Evolutionary conservation across 2,113 vertebrate species (phyloP), one percentile per base, ranked within the genome.

Genomic region (Dipodomys stephensi): DNA sequence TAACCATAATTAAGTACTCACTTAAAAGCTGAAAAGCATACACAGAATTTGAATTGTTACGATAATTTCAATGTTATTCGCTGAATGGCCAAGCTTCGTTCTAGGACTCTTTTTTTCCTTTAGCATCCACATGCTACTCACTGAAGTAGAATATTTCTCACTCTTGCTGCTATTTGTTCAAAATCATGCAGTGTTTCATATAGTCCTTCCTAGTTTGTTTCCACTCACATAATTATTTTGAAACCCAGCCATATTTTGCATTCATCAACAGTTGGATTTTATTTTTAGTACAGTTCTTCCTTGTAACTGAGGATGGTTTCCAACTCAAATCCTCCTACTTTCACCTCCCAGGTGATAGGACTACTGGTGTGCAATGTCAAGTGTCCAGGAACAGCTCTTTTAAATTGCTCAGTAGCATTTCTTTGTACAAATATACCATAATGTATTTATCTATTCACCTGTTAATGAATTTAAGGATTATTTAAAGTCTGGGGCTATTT

Each of bases 141-240:
- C 16, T 16, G 72, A 74, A 76, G 19, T 0, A 46, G 7, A 85
- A 23, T 49, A 35, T 88, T 87, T 74, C 68, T 84, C 10, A 82
- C 1, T 32, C 25, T 74, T 6, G 49, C 28, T 67, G 49, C 6
- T 13, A 74, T 64, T 23, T 71, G 74, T 80, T 93, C 46, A 78
- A 92, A 93, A 72, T 23, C 32, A 53, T 49, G 76, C 39, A 82
- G 39, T 65, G 78, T 44, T 86, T 83, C 32, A 49, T 35, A 44
- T 67, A n/a, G 15, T 65, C 39, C 64, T 85, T 72, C 27, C 35
- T 83, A 30, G 67, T 15, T 89, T 69, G 49, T 83, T 93, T 93
- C 5, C 5, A 89, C 18, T 73, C 60, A 78, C 49, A 69, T 72
- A 57, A 81, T 95, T 91, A 94, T 91, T 93, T 91, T 73, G 67